These are phyloP conservation scores for Apomyelois bistriatella DNA, from an alignment of 2,888 invertebrate genomes.

Conservation along the genomic window DNA sequence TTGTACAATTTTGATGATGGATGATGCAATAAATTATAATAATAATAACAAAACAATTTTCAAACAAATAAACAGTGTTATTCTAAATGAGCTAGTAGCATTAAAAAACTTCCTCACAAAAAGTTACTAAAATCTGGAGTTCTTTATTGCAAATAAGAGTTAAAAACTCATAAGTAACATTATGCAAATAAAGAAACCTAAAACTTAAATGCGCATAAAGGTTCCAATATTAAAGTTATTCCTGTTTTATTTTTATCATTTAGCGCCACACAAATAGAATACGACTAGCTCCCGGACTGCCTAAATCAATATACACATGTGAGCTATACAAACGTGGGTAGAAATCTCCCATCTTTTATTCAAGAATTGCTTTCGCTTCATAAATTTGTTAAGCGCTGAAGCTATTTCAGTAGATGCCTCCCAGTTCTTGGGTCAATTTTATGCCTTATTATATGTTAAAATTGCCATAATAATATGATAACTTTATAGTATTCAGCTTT, in stretches of 20 bases:
- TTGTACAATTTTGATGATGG: too few relatives aligned
- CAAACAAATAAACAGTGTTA: too few relatives aligned
- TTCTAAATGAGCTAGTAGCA: background rate
- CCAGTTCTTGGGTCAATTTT: conserved; percentile 37
- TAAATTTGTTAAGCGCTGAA: conserved; percentile 49
- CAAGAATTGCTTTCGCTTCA: conserved; percentile 49
- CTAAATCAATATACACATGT: background rate
- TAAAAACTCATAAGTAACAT: too few relatives aligned
- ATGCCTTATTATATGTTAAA: conserved; percentile 52
- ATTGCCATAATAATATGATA: conserved; percentile 37
- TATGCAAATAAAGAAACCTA: too few relatives aligned
- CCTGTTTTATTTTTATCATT: background rate
- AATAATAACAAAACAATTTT: too few relatives aligned
- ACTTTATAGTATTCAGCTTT: conserved; percentile 27
- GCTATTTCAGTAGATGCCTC: conserved; percentile 17
- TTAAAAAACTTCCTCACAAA: too few relatives aligned
- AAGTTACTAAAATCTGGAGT: too few relatives aligned
- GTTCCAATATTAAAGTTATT: background rate
- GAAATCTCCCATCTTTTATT: conserved; percentile 37
- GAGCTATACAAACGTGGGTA: background rate
- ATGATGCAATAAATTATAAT: too few relatives aligned
- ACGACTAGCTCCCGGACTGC: background rate
- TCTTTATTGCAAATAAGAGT: too few relatives aligned
- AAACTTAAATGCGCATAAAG: too few relatives aligned
- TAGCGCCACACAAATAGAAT: background rate